Evolutionary conservation across 1,140 invertebrate genomes (phyloP).

Genomic region (Stegodyphus dumicola): DNA sequence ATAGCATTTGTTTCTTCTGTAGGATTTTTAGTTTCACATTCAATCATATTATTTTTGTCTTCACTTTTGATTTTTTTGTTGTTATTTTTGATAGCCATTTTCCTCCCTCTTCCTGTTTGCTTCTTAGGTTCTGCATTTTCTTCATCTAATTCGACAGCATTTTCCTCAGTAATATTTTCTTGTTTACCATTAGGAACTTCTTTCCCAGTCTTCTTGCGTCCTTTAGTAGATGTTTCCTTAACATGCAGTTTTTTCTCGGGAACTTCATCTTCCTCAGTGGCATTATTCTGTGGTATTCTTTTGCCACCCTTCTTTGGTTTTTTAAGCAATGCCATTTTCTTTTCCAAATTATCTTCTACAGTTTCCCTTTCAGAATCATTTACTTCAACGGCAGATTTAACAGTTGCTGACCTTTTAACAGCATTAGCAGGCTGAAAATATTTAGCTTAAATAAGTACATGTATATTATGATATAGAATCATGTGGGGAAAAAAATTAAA

Average conservation of each 20-base stretch:
- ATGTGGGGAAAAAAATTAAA: too few relatives aligned
- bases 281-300: too few relatives aligned
- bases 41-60: neutral
- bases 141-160: neutral
- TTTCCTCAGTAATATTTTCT: neutral
- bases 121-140: neutral
- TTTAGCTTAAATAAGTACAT: too few relatives aligned
- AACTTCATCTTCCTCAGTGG: neutral
- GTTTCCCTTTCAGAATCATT: slow-evolving; percentile 58
- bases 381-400: slow-evolving; percentile 58
- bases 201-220: slow-evolving; percentile 1
- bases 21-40: neutral
- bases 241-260: neutral
- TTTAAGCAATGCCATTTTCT: neutral
- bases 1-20: neutral
- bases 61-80: neutral
- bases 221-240: neutral
- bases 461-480: too few relatives aligned
- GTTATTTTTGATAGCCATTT: neutral
- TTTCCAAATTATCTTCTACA: neutral
- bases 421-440: too few relatives aligned
- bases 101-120: neutral
- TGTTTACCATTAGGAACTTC: neutral
- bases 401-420: too few relatives aligned
- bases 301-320: too few relatives aligned